Conservation (phyloP, 1,140 invertebrate species). For the Drosophila kikkawai region DNA sequence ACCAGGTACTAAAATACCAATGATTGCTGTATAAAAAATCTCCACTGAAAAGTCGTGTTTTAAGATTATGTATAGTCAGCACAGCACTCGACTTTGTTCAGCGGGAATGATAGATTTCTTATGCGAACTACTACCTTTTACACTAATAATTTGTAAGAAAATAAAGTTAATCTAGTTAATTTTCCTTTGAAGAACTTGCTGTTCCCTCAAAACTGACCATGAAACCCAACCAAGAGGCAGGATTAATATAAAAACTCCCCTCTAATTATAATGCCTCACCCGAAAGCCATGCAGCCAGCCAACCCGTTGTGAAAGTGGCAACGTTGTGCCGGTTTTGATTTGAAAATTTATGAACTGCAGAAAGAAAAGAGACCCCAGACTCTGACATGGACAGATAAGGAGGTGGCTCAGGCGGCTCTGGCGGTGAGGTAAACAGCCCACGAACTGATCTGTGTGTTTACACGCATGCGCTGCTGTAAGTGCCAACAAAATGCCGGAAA, state of each 20-base stretch:
- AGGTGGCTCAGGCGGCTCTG: background rate
- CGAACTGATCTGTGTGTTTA: conserved; percentile 37
- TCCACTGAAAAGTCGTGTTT: background rate
- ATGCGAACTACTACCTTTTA: too few relatives aligned
- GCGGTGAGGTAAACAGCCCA: conserved; percentile 19
- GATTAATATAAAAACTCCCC: conserved; percentile 3
- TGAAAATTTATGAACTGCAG: conserved; percentile 51
- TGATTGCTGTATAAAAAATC: background rate
- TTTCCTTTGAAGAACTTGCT: background rate
- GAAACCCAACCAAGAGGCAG: background rate
- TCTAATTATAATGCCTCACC: conserved; percentile 11
- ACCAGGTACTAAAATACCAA: conserved; percentile 10
- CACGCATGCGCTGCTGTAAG: conserved; percentile 60
- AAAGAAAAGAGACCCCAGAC: conserved; percentile 12
- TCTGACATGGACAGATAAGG: background rate
- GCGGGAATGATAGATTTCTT: background rate
- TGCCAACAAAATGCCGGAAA: conserved; percentile 69
- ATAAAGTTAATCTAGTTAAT: background rate
- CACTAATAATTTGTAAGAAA: too few relatives aligned
- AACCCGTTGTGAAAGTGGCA: conserved; percentile 57
- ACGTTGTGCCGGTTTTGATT: conserved; percentile 16
- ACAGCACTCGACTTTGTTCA: background rate
- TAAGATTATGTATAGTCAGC: background rate
- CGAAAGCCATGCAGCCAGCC: conserved; percentile 11
- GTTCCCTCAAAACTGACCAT: conserved; percentile 3